Base-by-base conservation (phyloP, 2,113 vertebrate species). In the Ictalurus punctatus region DNA sequence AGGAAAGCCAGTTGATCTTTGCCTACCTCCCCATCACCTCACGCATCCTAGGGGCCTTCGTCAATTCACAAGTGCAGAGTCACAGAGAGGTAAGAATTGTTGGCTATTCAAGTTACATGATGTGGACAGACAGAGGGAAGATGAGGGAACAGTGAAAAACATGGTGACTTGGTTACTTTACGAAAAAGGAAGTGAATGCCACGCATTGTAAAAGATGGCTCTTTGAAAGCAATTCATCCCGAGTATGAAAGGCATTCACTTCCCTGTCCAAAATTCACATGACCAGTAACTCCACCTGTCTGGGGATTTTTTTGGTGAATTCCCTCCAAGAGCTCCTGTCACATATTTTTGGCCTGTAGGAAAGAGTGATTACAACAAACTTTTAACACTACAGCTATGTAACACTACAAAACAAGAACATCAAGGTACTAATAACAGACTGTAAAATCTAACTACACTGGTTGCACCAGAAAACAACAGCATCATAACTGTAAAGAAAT, bases 1-100 rank as follows among this genome's bases (percentile, higher is more conserved):
- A 99, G 95, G 98, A 99, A 95, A 99, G 96, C 0, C 98, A 99
- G 94, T 96, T 99, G 0, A 97, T 99, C 92, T 98, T 98, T 83
- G 96, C 95, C 89, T 98, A 99, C 91, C 96, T 99, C 92, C 98
- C 97, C 6, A 97, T 99, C 92, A 98, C 98, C 0, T 97, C 97
- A 34, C 97, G 98, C 90, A 98, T 99, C 91, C 88, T 99, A 56
- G 97, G 97, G 44, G 96, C 97, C 86, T 99, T 99, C 56, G 96
- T 99, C 83, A 97, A 96, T 95, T 99, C 98, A 3, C 98, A 99
- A 95, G 97, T 98, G 92, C 98, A 98, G 93, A 98, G 98, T 81
- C 98, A 99, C 94, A 94, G 94, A 93, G 98, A 99, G 97, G 98
- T 98, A 89, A 95, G 95, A 76, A 30, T 48, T 79, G 37, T 40